These are phyloP conservation scores for Caenorhabditis remanei DNA, from an alignment of 1,140 invertebrate genomes.

Conservation along the genomic window DNA sequence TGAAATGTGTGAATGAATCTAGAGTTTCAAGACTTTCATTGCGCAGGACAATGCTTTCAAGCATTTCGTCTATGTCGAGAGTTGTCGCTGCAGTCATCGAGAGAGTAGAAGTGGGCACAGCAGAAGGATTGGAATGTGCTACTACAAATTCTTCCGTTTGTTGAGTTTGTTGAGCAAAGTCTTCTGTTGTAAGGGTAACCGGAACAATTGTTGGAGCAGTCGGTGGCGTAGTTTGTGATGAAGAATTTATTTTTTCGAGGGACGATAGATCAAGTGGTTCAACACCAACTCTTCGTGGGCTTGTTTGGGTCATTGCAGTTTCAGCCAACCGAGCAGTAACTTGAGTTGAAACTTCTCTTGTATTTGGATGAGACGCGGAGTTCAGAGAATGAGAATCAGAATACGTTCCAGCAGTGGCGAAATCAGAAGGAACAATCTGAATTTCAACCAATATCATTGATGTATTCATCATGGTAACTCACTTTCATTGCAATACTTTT, in stretches of 20 bases:
- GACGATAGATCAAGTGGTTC: conserved; percentile 11
- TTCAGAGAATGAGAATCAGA: background rate
- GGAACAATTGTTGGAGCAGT: background rate
- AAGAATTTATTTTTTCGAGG: background rate
- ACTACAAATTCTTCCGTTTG: background rate
- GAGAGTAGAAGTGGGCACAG: background rate
- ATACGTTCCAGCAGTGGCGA: background rate
- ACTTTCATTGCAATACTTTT: conserved; percentile 30
- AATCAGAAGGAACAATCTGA: background rate
- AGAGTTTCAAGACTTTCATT: conserved; percentile 21
- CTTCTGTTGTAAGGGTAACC: background rate
- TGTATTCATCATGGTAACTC: background rate
- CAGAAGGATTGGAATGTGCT: background rate
- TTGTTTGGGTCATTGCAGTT: conserved; percentile 12
- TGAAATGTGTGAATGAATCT: background rate
- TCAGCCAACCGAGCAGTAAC: background rate
- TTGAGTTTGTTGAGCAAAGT: background rate
- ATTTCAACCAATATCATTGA: background rate
- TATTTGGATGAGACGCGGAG: background rate
- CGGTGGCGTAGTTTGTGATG: conserved; percentile 9
- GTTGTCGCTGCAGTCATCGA: background rate
- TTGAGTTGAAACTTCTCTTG: conserved; percentile 19
- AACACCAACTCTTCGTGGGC: background rate
- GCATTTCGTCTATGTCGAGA: background rate
- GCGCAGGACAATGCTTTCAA: background rate